Evolutionary conservation across 2,888 invertebrate species (phyloP).

Genomic region (Napeogenes inachia): DNA sequence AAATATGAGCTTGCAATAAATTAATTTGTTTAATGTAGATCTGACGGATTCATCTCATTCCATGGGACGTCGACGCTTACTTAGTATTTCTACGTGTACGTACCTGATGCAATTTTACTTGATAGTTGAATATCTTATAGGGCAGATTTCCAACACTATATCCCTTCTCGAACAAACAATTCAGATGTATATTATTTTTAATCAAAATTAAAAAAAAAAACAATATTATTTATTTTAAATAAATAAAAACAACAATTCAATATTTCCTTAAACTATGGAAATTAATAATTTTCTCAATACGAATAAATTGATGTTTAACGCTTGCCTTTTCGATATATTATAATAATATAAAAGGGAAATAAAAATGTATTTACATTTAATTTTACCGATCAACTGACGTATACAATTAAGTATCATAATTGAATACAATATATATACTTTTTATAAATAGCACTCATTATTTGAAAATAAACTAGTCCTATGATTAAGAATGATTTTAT

Average conservation of each 20-base stretch:
- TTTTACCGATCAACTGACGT: no score
- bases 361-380: no score
- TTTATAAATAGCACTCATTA: background rate
- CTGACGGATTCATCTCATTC: slow-evolving; percentile 45
- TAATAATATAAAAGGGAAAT: no score
- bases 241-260: no score
- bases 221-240: background rate
- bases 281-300: no score
- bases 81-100: slow-evolving; percentile 53
- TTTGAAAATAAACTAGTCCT: slow-evolving; percentile 46
- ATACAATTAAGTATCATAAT: no score
- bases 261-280: no score
- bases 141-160: slow-evolving; percentile 22
- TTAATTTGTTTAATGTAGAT: slow-evolving; percentile 4
- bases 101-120: slow-evolving; percentile 60
- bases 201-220: background rate
- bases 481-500: slow-evolving; percentile 38
- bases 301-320: no score
- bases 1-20: slow-evolving; percentile 24
- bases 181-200: background rate
- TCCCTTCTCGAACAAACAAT: slow-evolving; percentile 20
- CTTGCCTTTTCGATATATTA: no score
- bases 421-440: no score
- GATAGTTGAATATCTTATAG: slow-evolving; percentile 53
- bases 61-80: slow-evolving; percentile 49